Percentiles rank a stretch among this genome's conserved stretches.
Conservation (phyloP, 2,113 vertebrate species). For the Engystomops pustulosus region DNA sequence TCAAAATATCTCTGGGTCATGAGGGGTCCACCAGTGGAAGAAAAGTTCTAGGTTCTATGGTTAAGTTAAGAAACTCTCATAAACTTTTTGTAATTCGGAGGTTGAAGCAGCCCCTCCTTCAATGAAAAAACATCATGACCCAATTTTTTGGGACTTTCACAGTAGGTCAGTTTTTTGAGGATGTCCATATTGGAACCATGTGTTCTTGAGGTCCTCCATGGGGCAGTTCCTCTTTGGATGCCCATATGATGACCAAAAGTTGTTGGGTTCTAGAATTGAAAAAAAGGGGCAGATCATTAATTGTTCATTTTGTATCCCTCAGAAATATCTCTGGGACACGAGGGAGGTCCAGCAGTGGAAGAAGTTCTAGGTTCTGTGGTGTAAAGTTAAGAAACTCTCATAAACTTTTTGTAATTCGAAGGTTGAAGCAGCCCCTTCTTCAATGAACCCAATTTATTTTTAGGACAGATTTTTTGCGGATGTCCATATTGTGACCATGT, state of each 20-base stretch:
- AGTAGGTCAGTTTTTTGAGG: background rate
- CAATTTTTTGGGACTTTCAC: too few relatives aligned
- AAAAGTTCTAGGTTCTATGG: background rate
- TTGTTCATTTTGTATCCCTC: background rate
- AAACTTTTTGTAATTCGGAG: background rate
- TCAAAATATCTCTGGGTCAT: background rate
- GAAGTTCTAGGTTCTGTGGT: background rate
- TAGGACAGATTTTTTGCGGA: background rate
- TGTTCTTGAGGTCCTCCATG: background rate
- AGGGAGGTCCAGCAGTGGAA: background rate
- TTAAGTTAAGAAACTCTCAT: background rate
- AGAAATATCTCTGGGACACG: background rate
- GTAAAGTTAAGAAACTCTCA: background rate
- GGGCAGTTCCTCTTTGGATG: background rate
- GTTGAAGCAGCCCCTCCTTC: too few relatives aligned
- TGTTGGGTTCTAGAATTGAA: background rate
- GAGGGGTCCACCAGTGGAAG: background rate
- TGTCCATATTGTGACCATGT: background rate
- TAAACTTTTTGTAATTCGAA: background rate
- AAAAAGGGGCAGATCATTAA: constrained; percentile 21
- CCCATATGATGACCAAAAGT: background rate
- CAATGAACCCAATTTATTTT: too few relatives aligned
- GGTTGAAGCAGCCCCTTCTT: too few relatives aligned
- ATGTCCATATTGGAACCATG: background rate
- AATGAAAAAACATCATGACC: too few relatives aligned